These are phyloP conservation scores for Stegophylla sp. DNA, from an alignment of 2,888 invertebrate genomes.

Conservation along the genomic window DNA sequence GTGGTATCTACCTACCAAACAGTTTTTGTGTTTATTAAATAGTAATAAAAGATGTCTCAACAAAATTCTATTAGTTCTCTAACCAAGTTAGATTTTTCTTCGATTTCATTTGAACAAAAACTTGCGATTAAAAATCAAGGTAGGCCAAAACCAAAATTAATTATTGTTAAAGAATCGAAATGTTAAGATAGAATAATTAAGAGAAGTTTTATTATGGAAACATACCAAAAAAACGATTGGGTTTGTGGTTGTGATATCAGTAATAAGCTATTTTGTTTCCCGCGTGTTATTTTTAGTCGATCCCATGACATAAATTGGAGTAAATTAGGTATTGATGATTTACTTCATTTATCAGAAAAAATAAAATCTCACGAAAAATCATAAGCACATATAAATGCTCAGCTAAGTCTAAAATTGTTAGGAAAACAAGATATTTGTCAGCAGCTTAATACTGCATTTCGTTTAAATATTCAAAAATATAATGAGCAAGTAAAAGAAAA, in stretches of 20 bases:
- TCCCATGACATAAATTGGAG: not conserved
- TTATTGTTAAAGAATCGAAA: not conserved
- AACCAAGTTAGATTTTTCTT: no score
- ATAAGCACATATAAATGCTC: conserved; percentile 5
- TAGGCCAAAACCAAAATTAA: conserved; percentile 14
- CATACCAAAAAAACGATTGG: conserved; percentile 59
- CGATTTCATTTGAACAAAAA: not conserved
- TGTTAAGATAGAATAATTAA: conserved; percentile 1
- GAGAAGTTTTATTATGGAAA: conserved; percentile 26
- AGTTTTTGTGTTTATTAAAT: no score
- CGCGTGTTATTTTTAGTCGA: conserved; percentile 12
- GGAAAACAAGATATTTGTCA: conserved; percentile 10
- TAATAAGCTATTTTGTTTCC: conserved; percentile 21
- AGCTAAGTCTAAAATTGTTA: conserved; percentile 30
- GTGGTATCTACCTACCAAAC: no score
- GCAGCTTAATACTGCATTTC: conserved; percentile 10
- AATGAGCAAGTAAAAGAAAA: conserved; percentile 22
- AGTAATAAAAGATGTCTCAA: no score
- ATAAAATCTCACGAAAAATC: conserved; percentile 34
- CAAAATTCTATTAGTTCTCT: no score
- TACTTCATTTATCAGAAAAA: conserved; percentile 10
- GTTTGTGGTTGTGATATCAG: conserved; percentile 24
- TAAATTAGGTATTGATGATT: conserved; percentile 20
- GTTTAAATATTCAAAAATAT: conserved; percentile 30
- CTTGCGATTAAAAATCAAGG: conserved; percentile 12